Evolutionary conservation across 2,113 vertebrate species (phyloP).

Genomic region (Mystacornis crossleyi): DNA sequence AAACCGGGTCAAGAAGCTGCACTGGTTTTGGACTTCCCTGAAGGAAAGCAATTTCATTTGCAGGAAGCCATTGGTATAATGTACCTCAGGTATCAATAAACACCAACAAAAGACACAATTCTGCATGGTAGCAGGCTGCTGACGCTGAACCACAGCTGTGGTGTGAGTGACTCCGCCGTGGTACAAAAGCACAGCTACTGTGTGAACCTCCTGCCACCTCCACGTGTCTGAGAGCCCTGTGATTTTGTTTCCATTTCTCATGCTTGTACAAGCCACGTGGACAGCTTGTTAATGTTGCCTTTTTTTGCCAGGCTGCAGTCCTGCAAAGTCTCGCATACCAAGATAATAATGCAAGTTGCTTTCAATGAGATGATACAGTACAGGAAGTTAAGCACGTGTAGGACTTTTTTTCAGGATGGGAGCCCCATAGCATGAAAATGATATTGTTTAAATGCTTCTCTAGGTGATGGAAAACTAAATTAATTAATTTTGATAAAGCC

Average conservation of each 20-base stretch:
- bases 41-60: neutral
- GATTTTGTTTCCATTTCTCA: neutral
- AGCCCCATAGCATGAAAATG: neutral
- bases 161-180: fast-evolving
- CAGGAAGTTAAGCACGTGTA: neutral
- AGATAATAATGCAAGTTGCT: neutral
- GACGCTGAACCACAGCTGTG: neutral
- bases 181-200: neutral
- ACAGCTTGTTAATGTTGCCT: neutral
- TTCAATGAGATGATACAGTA: neutral
- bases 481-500: slow-evolving; percentile 44
- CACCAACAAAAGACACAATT: neutral
- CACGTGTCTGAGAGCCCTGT: fast-evolving
- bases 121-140: neutral
- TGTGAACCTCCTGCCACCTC: neutral
- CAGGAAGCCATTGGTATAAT: neutral
- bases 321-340: neutral
- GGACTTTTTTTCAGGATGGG: neutral
- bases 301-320: neutral
- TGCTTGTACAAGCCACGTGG: neutral
- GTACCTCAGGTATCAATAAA: neutral
- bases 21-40: neutral
- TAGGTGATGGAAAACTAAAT: slow-evolving; percentile 26
- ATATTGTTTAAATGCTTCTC: slow-evolving; percentile 11
- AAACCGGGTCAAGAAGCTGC: fast-evolving